Evolutionary conservation across 2,888 invertebrate genomes (phyloP).

Genomic region (Tridacna gigas): DNA sequence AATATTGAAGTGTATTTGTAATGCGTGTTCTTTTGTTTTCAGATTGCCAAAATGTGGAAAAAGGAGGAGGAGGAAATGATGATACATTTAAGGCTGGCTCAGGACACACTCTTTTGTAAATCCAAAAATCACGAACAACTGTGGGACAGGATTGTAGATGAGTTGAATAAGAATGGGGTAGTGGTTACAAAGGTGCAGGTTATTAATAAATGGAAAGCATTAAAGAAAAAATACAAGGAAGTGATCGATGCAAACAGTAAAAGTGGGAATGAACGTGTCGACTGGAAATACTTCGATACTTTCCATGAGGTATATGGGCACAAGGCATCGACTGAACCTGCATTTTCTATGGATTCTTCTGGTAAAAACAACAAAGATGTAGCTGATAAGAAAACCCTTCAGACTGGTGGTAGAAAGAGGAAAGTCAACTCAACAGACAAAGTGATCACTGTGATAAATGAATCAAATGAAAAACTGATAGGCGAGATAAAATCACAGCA

Average conservation of each 20-base stretch:
- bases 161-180: not conserved
- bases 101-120: not conserved
- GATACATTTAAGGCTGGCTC: not conserved
- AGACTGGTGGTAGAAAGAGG: too few species aligned
- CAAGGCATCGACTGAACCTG: not conserved
- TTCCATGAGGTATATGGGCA: not conserved
- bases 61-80: not conserved
- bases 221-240: not conserved
- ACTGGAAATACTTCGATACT: not conserved
- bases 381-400: too few species aligned
- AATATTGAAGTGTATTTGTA: not conserved
- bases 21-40: too few species aligned
- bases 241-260: not conserved
- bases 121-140: not conserved
- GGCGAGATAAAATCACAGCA: too few species aligned
- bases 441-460: too few species aligned
- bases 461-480: too few species aligned
- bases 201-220: not conserved
- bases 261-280: not conserved
- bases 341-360: not conserved
- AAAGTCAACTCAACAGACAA: too few species aligned
- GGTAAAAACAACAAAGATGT: not conserved
- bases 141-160: not conserved
- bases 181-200: not conserved
- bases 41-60: not conserved